Evolutionary conservation across 2,888 invertebrate genomes (phyloP).

Genomic region (Danaus chrysippus): DNA sequence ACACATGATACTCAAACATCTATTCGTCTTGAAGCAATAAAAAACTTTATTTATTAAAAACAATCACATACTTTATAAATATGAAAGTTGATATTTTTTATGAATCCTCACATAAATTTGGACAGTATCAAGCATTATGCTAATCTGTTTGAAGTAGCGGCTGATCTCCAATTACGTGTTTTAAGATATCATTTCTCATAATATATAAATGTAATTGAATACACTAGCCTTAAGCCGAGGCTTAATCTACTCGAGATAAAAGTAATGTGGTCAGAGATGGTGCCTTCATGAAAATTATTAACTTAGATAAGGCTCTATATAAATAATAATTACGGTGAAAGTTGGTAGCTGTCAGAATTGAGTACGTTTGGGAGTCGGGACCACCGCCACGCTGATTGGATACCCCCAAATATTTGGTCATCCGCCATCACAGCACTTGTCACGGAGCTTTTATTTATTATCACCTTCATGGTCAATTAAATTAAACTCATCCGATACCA

Average conservation of each 20-base stretch:
- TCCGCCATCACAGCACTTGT: conserved; percentile 36
- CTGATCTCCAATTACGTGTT: conserved; percentile 20
- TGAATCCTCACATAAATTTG: conserved; percentile 4
- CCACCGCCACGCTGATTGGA: conserved; percentile 50
- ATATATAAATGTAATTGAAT: conserved; percentile 29
- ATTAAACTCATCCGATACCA: conserved; percentile 2
- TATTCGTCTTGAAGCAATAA: conserved; percentile 1
- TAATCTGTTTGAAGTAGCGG: conserved; percentile 13
- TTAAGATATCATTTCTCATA: conserved; percentile 24
- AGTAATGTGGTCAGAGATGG: conserved; percentile 33
- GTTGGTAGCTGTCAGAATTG: conserved; percentile 56
- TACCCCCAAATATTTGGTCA: conserved; percentile 59
- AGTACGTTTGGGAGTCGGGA: conserved; percentile 39
- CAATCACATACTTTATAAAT: background rate
- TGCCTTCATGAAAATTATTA: conserved; percentile 43
- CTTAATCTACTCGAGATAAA: conserved; percentile 34
- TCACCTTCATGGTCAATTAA: conserved; percentile 26
- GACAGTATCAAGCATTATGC: conserved; percentile 4
- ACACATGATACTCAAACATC: conserved; percentile 32
- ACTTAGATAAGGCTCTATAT: conserved; percentile 43
- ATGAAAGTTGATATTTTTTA: conserved; percentile 25
- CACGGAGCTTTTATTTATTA: conserved; percentile 35
- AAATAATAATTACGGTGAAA: conserved; percentile 76
- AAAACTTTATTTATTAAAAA: background rate
- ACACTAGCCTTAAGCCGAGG: conserved; percentile 15